Evolutionary conservation across 1,140 invertebrate genomes (phyloP), one percentile per base, ranked within the genome.

Genomic region (Proales similis): DNA sequence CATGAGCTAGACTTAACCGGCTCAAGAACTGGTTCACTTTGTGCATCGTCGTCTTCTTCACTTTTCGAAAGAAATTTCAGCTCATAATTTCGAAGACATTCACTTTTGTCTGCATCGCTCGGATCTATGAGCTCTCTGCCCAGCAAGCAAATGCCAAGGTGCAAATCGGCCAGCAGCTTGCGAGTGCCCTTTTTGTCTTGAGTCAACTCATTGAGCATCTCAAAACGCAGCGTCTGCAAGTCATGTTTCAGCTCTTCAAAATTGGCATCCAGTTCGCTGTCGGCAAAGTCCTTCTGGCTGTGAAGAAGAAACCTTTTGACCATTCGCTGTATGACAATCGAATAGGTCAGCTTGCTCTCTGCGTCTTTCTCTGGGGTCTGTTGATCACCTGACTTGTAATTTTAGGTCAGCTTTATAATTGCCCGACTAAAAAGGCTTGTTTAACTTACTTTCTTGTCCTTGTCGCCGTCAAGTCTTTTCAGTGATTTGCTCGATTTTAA

Each of bases 241-340:
- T 63, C 61, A 29, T 46, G 45, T 38, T 38, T 63, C n/a, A 63
- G 19, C 12, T 63, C 61, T 2, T 63, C 61, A 39, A 63, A 63
- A 46, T 63, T 47, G 26, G n/a, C 61, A 38, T 57, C 45, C 45
- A 42, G 51, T 26, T 57, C 45, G 29, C 17, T 36, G 24, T 57
- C 51, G 9, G 39, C 51, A 42, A 26, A 57, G 45, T 63, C 61
- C 22, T 47, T 30, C 49, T 63, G 61, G n/a, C 49, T 63, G 19
- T 63, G 61, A 30, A 63, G 36, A 5, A 63, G n/a, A 27, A 38
- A 63, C 3, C 61, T 22, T 48, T 63, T 63, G 3, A 63, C 39
- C 6, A 63, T 39, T 12, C 61, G 29, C 30, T 63, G 32, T 47
- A 63, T 63, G 6, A 63, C 61, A 27, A 46, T 62, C 57, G 45